Evolutionary conservation across 92 coral and sea anemone species (phyloP).

Genomic region (Meandrina meandrites): DNA sequence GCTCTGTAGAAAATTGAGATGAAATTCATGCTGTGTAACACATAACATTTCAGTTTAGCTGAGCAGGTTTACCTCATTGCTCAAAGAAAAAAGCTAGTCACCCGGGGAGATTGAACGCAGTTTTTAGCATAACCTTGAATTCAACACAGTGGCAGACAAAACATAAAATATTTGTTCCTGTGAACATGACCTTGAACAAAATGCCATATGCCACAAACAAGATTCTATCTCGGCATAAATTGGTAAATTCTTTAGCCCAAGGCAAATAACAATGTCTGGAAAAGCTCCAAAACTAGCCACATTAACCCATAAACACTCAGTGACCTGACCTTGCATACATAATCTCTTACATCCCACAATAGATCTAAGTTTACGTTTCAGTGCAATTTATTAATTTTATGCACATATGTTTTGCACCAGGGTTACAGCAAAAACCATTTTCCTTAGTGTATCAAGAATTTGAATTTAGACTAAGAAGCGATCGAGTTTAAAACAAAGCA

Average conservation of each 20-base stretch:
- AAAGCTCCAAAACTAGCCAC: neutral
- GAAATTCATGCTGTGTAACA: neutral
- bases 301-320: neutral
- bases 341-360: neutral
- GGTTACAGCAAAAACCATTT: neutral
- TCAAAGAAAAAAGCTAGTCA: neutral
- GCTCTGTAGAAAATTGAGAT: neutral
- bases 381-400: neutral
- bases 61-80: neutral
- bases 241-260: neutral
- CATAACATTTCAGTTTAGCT: neutral
- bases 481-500: neutral
- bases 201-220: neutral
- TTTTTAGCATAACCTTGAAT: neutral
- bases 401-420: constrained; percentile 2
- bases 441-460: neutral
- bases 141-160: constrained; percentile 1
- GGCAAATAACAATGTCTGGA: neutral
- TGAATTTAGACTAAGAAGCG: neutral
- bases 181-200: neutral
- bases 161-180: neutral
- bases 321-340: constrained; percentile 21
- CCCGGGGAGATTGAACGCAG: neutral
- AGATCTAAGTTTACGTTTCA: neutral
- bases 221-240: neutral